Evolutionary conservation across 2,888 invertebrate species (phyloP).

Genomic region (Lymantria monacha): DNA sequence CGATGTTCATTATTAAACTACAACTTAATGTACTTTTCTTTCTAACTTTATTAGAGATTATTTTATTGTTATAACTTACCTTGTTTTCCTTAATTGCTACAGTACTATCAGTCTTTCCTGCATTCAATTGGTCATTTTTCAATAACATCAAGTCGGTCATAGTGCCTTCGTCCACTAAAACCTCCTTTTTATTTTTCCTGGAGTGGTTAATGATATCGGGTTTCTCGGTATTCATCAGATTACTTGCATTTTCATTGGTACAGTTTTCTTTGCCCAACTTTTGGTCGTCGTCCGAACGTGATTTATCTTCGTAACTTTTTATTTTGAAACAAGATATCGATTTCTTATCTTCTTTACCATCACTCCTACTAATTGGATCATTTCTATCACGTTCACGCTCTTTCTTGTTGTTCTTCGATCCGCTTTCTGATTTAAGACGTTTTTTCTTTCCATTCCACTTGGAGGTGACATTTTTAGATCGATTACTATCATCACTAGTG

Average conservation of each 20-base stretch:
- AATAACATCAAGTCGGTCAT: constrained; percentile 55
- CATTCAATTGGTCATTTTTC: constrained; percentile 55
- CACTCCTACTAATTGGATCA: constrained; percentile 61
- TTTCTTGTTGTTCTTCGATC: constrained; percentile 43
- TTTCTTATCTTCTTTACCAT: constrained; percentile 67
- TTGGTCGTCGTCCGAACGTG: constrained; percentile 62
- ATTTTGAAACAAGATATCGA: constrained; percentile 78
- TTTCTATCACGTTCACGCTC: constrained; percentile 55
- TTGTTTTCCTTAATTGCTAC: constrained; percentile 55
- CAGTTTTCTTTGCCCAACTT: constrained; percentile 69
- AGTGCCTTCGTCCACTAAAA: constrained; percentile 60
- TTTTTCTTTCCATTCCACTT: constrained; percentile 78
- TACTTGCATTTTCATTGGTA: constrained; percentile 70
- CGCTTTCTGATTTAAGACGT: constrained; percentile 60
- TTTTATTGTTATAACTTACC: constrained; percentile 45
- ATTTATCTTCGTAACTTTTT: constrained; percentile 69
- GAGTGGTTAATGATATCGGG: constrained; percentile 72
- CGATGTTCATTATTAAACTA: neutral
- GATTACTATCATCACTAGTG: constrained; percentile 71
- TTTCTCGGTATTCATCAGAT: constrained; percentile 58
- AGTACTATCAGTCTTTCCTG: constrained; percentile 63
- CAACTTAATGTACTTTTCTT: constrained; percentile 25
- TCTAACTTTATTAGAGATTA: constrained; percentile 8
- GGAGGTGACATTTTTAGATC: constrained; percentile 55
- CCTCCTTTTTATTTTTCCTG: constrained; percentile 58